These are phyloP conservation scores for Xylocampa areola DNA, from an alignment of 2,888 invertebrate genomes.

Conservation along the genomic window DNA sequence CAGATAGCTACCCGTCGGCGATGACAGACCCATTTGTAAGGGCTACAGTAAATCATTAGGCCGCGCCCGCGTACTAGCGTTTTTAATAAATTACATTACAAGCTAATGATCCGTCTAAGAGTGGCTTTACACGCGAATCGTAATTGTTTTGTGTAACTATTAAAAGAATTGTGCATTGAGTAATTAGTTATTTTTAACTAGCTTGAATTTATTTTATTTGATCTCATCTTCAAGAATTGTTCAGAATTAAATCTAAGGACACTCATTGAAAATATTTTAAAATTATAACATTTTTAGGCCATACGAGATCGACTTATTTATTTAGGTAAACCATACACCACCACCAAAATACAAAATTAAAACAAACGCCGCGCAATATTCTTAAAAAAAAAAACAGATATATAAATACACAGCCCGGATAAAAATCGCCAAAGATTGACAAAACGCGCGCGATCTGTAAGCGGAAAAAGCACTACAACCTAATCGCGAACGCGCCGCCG, in stretches of 20 bases:
- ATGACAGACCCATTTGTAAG: conserved; percentile 85
- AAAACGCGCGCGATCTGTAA: conserved; percentile 84
- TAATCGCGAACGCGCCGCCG: conserved; percentile 87
- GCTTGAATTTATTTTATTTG: neutral
- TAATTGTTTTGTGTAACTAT: conserved; percentile 56
- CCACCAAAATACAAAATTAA: neutral
- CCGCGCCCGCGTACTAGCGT: conserved; percentile 64
- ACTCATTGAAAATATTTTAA: too few species aligned
- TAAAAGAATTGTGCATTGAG: conserved; percentile 28
- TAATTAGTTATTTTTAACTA: conserved; percentile 33
- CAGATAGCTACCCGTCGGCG: conserved; percentile 76
- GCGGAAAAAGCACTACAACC: conserved; percentile 87
- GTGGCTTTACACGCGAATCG: conserved; percentile 54
- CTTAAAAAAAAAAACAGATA: conserved; percentile 1
- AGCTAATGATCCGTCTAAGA: conserved; percentile 59
- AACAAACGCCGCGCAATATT: conserved; percentile 34
- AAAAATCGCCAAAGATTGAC: conserved; percentile 79
- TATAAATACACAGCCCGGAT: conserved; percentile 44
- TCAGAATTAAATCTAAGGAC: too few species aligned
- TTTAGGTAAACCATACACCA: too few species aligned
- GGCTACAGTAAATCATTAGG: conserved; percentile 75
- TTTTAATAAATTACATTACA: conserved; percentile 71
- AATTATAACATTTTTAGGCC: too few species aligned
- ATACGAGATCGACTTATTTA: too few species aligned
- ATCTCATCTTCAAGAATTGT: too few species aligned